phyloP scores from a whole-genome alignment of 2,113 vertebrate genomes.

The Solea senegalensis region DNA sequence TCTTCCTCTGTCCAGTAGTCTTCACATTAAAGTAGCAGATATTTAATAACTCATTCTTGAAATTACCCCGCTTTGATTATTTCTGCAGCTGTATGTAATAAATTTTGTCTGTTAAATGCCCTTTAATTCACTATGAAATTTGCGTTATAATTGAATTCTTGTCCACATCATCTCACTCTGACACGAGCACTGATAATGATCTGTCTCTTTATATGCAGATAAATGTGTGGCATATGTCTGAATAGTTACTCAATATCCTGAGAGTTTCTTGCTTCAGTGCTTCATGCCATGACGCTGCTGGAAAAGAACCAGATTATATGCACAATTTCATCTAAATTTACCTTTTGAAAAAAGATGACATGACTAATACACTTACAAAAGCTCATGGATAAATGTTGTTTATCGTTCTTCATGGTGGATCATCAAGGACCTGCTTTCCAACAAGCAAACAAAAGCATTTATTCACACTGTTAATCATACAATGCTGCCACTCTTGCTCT shows the following conservation, averaged over 20 bases:
- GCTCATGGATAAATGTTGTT: constrained; percentile 2
- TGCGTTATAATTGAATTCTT: not conserved
- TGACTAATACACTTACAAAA: constrained; percentile 3
- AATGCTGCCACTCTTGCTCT: constrained; percentile 16
- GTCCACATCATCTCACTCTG: not conserved
- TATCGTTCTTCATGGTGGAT: constrained; percentile 1
- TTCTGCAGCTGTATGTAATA: not conserved
- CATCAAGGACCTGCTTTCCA: not conserved
- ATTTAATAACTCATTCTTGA: not conserved
- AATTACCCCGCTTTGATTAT: not conserved
- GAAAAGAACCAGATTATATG: not conserved
- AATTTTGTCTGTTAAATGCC: not conserved
- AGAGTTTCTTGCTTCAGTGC: too few relatives aligned
- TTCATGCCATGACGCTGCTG: not conserved
- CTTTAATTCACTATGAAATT: not conserved
- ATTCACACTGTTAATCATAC: constrained; percentile 19
- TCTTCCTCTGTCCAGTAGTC: constrained; percentile 1
- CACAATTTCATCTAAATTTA: too few relatives aligned
- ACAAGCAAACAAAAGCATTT: constrained; percentile 12
- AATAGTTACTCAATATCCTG: too few relatives aligned
- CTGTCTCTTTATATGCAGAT: not conserved
- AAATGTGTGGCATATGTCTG: too few relatives aligned
- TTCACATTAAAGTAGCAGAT: not conserved
- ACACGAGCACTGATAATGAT: not conserved
- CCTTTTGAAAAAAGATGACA: not conserved